phyloP scores from a whole-genome alignment of 2,113 vertebrate species.

The Trematomus loennbergii region DNA sequence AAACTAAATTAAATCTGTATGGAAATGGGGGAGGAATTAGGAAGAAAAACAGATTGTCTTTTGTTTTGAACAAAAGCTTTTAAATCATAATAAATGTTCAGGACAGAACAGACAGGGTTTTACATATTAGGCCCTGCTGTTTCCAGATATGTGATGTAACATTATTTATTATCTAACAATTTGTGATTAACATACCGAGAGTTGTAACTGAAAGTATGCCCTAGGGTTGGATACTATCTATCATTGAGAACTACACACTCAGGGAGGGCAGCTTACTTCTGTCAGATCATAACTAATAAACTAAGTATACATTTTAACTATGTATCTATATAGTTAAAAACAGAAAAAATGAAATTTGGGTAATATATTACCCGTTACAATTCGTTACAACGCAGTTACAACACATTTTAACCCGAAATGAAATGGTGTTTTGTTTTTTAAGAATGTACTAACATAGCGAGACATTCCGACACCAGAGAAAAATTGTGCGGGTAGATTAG shows the following conservation, averaged over 20 bases:
- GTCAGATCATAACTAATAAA: slow-evolving; percentile 50
- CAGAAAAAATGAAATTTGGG: too few relatives aligned
- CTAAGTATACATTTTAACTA: too few relatives aligned
- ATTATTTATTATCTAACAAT: not conserved
- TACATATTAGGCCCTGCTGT: too few relatives aligned
- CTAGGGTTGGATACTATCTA: not conserved
- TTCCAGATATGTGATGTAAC: too few relatives aligned
- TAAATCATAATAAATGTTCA: not conserved
- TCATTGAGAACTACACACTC: not conserved
- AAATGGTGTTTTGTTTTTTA: too few relatives aligned
- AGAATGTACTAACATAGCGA: too few relatives aligned
- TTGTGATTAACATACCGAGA: not conserved
- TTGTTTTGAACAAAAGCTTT: not conserved
- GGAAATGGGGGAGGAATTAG: not conserved
- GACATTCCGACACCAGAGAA: too few relatives aligned
- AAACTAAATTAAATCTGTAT: not conserved
- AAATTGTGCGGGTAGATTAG: too few relatives aligned
- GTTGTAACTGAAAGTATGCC: not conserved
- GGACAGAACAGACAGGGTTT: not conserved
- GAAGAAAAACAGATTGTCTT: not conserved
- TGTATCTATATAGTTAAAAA: not conserved
- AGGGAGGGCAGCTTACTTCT: slow-evolving; percentile 6
- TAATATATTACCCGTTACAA: too few relatives aligned
- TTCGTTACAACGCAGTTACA: too few relatives aligned
- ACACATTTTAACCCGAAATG: too few relatives aligned